These are phyloP conservation scores for Lepas anatifera DNA, from an alignment of 2,888 invertebrate species.

Conservation along the genomic window DNA sequence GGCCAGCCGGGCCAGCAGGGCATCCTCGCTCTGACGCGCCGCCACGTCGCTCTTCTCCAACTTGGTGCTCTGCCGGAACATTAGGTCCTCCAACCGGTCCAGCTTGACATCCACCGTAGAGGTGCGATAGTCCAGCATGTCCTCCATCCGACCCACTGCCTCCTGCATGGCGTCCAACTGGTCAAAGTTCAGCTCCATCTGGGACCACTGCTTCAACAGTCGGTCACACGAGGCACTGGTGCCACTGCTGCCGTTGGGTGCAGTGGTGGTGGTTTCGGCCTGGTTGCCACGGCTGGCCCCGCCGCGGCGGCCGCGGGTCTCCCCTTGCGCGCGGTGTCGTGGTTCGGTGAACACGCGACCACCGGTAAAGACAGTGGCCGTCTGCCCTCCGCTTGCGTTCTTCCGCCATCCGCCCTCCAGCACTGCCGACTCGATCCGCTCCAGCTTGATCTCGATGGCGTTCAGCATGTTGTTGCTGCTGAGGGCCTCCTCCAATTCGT, in stretches of 20 bases:
- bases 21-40: background rate
- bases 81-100: background rate
- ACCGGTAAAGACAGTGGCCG: too few species aligned
- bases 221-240: background rate
- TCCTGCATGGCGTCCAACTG: background rate
- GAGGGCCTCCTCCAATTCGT: constrained; percentile 3
- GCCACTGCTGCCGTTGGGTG: background rate
- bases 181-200: constrained; percentile 7
- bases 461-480: constrained; percentile 9
- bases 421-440: background rate
- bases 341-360: background rate
- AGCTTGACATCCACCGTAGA: background rate
- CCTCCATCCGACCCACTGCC: background rate
- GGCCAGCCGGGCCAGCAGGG: background rate
- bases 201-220: background rate
- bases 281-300: background rate
- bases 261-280: too few species aligned
- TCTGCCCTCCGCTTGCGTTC: too few species aligned
- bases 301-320: background rate
- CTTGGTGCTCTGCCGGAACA: background rate
- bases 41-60: background rate
- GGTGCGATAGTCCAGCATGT: background rate
- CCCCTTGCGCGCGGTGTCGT: background rate
- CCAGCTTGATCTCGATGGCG: constrained; percentile 3
- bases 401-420: too few species aligned